phyloP scores from a whole-genome alignment of 2,113 vertebrate species.

The Psammodynastes pulverulentus region DNA sequence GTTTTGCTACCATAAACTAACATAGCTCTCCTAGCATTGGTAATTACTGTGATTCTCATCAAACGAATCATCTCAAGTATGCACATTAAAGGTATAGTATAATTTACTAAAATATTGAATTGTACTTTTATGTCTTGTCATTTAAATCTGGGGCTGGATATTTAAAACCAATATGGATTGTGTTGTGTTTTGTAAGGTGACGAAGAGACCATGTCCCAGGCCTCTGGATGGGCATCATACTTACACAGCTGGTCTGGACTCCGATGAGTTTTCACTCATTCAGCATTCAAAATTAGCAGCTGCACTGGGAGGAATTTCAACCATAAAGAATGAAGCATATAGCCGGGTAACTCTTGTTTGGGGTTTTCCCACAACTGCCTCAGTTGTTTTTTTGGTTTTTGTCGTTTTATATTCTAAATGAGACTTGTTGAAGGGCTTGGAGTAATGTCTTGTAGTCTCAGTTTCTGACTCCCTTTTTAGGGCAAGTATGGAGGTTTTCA shows the following conservation, averaged over 20 bases:
- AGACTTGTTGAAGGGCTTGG: not conserved
- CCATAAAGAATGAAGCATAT: conserved; percentile 18
- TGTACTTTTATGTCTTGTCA: not conserved
- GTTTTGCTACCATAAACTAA: not conserved
- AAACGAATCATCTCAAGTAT: not conserved
- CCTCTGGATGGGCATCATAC: conserved; percentile 91
- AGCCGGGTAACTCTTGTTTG: conserved; percentile 3
- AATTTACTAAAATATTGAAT: not conserved
- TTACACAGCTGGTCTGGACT: conserved; percentile 99
- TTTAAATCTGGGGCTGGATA: not conserved
- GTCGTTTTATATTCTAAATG: conserved; percentile 30
- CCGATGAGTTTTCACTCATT: conserved; percentile 65
- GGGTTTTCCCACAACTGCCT: conserved; percentile 16
- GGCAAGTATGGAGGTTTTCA: not conserved
- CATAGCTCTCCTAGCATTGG: not conserved
- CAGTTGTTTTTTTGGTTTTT: conserved; percentile 11
- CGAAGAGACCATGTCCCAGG: conserved; percentile 76
- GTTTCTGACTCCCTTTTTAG: not conserved
- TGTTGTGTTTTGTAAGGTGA: conserved; percentile 74
- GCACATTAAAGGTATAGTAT: not conserved
- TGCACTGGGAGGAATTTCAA: conserved; percentile 34
- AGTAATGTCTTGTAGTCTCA: not conserved
- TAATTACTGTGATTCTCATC: not conserved
- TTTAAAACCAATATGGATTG: not conserved
- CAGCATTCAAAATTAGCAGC: conserved; percentile 46